Evolutionary conservation across 1,140 invertebrate species (phyloP), one percentile per base, ranked within the genome.

Genomic region (Apis mellifera): DNA sequence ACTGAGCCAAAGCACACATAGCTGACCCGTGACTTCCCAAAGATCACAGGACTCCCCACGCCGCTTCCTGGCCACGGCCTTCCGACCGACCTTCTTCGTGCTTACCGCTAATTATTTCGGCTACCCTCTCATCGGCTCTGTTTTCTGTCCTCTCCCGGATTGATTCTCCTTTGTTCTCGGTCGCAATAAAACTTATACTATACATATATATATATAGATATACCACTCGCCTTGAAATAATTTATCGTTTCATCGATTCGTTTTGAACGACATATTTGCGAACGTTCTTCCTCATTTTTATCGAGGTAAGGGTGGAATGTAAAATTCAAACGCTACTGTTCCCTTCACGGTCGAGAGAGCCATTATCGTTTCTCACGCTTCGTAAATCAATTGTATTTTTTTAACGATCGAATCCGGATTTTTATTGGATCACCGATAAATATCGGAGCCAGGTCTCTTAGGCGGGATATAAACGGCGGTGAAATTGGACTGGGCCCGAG

Each of bases 341-440:
- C 21, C 5, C n/a, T 15, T 7, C 32, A 4, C 17, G 52, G 5
- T 17, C 2, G n/a, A 19, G 42, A 19, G 42, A 59, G 2, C 55
- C 42, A 13, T 62, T 9, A 42, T 3, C 12, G 19, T 65, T 64
- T n/a, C 26, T 79, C 59, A 71, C 23, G 54, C 48, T 52, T 32
- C 9, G 13, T 52, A 52, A 60, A 60, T 71, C 68, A 59, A n/a
- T 68, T 54, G 64, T 26, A 11, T 90, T 91, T 72, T 42, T 90
- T 86, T 82, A 90, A 86, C 90, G 87, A 90, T 89, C 86, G 86
- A 78, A 90, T 87, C 91, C 89, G 86, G 89, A 90, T 81, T 92
- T 92, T 93, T 92, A 92, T 92, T 91, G 89, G 90, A 93, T 92
- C 90, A 90, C 86, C 87, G 85, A 90, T 92, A 90, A 92, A 90